Conservation (phyloP, 2,888 invertebrate genomes). For the Aelia acuminata region DNA sequence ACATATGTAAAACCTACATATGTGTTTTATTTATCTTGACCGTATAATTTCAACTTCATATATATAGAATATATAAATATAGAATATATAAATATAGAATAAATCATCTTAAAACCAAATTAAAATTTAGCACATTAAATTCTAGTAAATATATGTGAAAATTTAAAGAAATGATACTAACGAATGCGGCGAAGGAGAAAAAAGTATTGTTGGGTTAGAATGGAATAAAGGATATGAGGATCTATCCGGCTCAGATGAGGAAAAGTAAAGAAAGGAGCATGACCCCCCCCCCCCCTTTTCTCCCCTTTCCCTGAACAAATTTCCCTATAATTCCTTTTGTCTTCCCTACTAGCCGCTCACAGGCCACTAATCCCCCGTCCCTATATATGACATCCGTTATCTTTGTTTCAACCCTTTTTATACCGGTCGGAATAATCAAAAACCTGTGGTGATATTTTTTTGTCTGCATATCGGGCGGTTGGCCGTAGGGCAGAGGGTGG, state of each 20-base stretch:
- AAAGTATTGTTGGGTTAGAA: background rate
- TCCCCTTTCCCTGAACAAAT: conserved; percentile 60
- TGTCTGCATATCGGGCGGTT: conserved; percentile 66
- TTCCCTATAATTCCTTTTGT: conserved; percentile 67
- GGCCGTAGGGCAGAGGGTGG: conserved; percentile 59
- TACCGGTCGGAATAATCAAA: conserved; percentile 67
- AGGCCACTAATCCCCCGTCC: conserved; percentile 60
- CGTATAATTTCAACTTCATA: no score
- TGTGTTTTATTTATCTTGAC: no score
- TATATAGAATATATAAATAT: no score
- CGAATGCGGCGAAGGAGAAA: background rate
- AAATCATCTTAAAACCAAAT: no score
- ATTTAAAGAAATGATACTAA: background rate
- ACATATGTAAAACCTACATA: no score
- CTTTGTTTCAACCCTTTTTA: conserved; percentile 68
- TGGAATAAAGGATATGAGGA: conserved; percentile 21
- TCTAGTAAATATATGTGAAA: no score
- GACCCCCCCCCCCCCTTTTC: background rate
- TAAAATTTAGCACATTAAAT: no score
- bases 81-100: no score
- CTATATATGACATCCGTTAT: conserved; percentile 68
- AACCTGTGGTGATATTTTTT: conserved; percentile 66
- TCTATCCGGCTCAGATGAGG: conserved; percentile 38
- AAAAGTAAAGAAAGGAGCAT: background rate
- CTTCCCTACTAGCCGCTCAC: conserved; percentile 61